These are phyloP conservation scores for Morbakka virulenta DNA, from an alignment of 30 jellyfish, hydroid and myxozoan species.

Conservation along the genomic window DNA sequence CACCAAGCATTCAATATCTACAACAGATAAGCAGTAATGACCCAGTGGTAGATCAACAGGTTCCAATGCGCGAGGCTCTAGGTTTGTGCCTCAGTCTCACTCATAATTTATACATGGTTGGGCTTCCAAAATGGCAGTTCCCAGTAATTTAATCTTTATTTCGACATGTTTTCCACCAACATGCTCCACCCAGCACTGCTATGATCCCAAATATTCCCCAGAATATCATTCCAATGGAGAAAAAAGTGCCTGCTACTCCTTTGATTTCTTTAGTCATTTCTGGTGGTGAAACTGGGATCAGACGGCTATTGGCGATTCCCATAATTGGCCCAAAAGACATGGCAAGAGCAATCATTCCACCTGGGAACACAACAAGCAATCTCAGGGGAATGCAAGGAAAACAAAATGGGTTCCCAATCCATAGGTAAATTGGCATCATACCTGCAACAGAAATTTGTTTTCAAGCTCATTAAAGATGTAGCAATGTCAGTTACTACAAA, in stretches of 20 bases:
- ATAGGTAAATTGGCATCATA: constrained; percentile 88
- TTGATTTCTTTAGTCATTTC: constrained; percentile 76
- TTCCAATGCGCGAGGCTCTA: too few relatives aligned
- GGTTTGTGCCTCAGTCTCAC: too few relatives aligned
- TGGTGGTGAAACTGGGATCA: constrained; percentile 84
- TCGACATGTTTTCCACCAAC: constrained; percentile 86
- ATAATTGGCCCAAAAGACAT: constrained; percentile 91
- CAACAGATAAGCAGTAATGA: too few relatives aligned
- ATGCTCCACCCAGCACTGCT: constrained; percentile 44
- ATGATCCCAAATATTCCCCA: constrained; percentile 85
- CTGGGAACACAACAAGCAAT: constrained; percentile 84
- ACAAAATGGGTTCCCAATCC: constrained; percentile 97
- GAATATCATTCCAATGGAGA: constrained; percentile 92
- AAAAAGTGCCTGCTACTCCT: constrained; percentile 75
- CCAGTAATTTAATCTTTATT: too few relatives aligned
- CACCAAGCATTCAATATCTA: too few relatives aligned
- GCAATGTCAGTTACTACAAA: too few relatives aligned
- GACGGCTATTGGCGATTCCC: constrained; percentile 78
- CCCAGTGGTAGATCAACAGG: too few relatives aligned
- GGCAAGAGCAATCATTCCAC: constrained; percentile 87
- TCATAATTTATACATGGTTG: too few relatives aligned
- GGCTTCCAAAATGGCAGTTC: too few relatives aligned
- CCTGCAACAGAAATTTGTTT: constrained; percentile 55
- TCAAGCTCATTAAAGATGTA: too few relatives aligned
- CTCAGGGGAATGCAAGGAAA: constrained; percentile 93